Evolutionary conservation across 1,140 invertebrate species (phyloP).

Genomic region (Macrosteles quadrilineatus): DNA sequence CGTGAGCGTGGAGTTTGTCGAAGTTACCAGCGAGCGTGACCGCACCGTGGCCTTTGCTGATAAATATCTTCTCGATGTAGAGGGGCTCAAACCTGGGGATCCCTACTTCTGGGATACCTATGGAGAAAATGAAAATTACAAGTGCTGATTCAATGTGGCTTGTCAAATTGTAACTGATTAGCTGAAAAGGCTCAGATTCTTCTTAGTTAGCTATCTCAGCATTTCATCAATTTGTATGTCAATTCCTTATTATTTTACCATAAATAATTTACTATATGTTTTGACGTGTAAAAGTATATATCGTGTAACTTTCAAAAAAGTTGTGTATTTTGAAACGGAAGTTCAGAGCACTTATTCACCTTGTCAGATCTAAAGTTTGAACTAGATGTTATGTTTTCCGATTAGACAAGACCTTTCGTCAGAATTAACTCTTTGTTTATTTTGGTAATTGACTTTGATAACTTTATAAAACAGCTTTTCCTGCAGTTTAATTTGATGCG

Average conservation of each 20-base stretch:
- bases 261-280: not conserved
- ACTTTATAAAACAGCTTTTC: too few species aligned
- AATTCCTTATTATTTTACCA: not conserved
- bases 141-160: not conserved
- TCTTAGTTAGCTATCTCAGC: not conserved
- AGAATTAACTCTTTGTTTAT: too few species aligned
- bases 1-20: conserved; percentile 49
- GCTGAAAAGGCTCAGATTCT: not conserved
- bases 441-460: too few species aligned
- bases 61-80: conserved; percentile 48
- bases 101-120: conserved; percentile 53
- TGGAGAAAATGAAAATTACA: conserved; percentile 15
- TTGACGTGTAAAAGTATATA: not conserved
- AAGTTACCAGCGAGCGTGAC: conserved; percentile 52
- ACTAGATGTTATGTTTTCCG: too few species aligned
- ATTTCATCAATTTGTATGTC: not conserved
- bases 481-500: too few species aligned
- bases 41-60: conserved; percentile 51
- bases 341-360: too few species aligned
- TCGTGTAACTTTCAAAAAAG: not conserved
- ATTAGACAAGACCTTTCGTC: too few species aligned
- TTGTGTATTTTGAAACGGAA: not conserved
- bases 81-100: conserved; percentile 52
- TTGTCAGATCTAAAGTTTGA: too few species aligned
- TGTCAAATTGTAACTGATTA: conserved; percentile 9